Evolutionary conservation across 2,888 invertebrate genomes (phyloP), one percentile per base, ranked within the genome.

Genomic region (Pollenia amentaria): DNA sequence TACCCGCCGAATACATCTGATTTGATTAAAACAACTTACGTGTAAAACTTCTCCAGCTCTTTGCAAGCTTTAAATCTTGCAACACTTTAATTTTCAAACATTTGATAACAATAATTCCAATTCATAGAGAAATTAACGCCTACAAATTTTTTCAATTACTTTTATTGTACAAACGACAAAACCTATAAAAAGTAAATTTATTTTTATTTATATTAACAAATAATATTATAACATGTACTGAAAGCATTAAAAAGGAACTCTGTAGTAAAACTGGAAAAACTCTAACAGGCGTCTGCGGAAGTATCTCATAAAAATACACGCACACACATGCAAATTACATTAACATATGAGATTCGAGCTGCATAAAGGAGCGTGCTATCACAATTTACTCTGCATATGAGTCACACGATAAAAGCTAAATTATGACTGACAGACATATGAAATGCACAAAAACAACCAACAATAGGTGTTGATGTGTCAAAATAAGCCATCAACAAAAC

Each of bases 391-490:
- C 3, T 51, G 67, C 2, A 46, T 77, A 65, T 77, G 64, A 79
- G 75, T 75, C 72, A 79, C 73, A 73, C 69, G 38, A 60, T 8
- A n/a, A 44, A 55, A 40, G 11, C 18, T 53, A 18, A 29, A 46
- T 46, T 64, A 55, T 51, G 51, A 51, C 9, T 16, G 46, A 53
- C 38, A n/a, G 16, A 65, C 38, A 29, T 6, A 29, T 29, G 29
- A 44, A 62, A 29, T 42, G 42, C 21, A 29, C 29, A 60, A 60
- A 60, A 62, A 64, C 42, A 44, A 60, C 60, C 42, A 67, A 78
- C 40, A 79, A 77, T 84, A 89, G 90, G 90, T 90, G 89, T 88
- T 88, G 67, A 88, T 82, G 84, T 87, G 87, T 88, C 88, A 89
- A 84, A 89, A 82, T 87, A 85, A 84, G 85, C 87, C 84, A 77